These are phyloP conservation scores for Ganaspis sp. DNA, from an alignment of 1,140 invertebrate species.

Conservation along the genomic window DNA sequence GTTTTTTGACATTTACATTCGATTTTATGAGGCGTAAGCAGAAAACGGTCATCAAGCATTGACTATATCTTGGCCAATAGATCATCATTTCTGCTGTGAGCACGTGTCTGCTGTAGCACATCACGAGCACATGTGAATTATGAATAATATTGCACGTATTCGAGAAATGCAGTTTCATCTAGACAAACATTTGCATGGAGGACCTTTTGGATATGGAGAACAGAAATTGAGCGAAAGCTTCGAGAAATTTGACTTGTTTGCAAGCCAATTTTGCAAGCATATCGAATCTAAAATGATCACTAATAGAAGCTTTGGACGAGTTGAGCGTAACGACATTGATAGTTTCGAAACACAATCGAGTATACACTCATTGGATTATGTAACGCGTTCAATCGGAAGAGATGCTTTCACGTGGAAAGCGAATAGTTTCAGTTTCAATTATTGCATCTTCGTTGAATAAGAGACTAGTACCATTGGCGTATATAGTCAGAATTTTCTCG, in stretches of 20 bases:
- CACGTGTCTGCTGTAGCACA: background rate
- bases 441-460: slow-evolving; percentile 25
- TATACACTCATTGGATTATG: slow-evolving; percentile 19
- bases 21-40: slow-evolving; percentile 14
- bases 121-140: slow-evolving; percentile 1
- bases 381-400: slow-evolving; percentile 17
- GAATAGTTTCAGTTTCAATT: slow-evolving; percentile 28
- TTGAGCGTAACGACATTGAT: slow-evolving; percentile 12
- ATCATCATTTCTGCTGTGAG: background rate
- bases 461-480: slow-evolving; percentile 23
- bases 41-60: background rate
- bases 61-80: background rate
- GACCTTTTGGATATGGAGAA: no score
- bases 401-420: slow-evolving; percentile 28
- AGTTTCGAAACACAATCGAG: slow-evolving; percentile 23
- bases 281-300: background rate
- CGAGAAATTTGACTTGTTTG: background rate
- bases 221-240: background rate
- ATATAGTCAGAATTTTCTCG: slow-evolving; percentile 10
- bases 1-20: slow-evolving; percentile 5
- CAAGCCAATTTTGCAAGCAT: background rate
- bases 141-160: background rate
- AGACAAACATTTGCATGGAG: background rate
- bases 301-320: slow-evolving; percentile 13
- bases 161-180: background rate